Percentiles rank a stretch among this genome's conserved stretches.
These are phyloP conservation scores for Parotia lawesii DNA, from an alignment of 2,113 vertebrate genomes.

Conservation along the genomic window DNA sequence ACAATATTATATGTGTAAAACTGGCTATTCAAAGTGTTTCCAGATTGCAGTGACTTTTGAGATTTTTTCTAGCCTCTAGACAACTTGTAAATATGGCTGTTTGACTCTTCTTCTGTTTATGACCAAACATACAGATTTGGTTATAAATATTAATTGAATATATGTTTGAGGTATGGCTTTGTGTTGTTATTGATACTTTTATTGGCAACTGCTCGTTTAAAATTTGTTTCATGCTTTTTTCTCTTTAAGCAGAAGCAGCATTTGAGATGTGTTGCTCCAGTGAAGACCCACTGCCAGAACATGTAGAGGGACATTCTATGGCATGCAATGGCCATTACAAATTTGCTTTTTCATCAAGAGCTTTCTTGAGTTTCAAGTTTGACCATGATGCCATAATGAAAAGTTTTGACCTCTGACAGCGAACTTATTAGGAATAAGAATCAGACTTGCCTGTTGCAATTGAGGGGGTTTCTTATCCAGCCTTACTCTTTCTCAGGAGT, in stretches of 20 bases:
- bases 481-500: constrained; percentile 78
- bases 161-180: background rate
- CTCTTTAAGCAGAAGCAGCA: constrained; percentile 63
- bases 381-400: constrained; percentile 94
- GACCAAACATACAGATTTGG: background rate
- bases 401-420: constrained; percentile 86
- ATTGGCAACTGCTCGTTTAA: background rate
- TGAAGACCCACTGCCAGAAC: constrained; percentile 70
- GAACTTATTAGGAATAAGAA: background rate
- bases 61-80: background rate
- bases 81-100: background rate
- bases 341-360: constrained; percentile 80
- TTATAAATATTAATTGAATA: background rate
- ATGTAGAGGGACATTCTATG: constrained; percentile 58
- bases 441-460: constrained; percentile 44
- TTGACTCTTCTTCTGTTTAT: background rate
- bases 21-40: background rate
- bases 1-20: background rate
- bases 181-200: background rate
- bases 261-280: constrained; percentile 69
- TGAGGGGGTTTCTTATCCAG: constrained; percentile 66
- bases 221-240: background rate
- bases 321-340: constrained; percentile 76
- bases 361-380: constrained; percentile 93
- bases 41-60: background rate